Percentiles rank a stretch among this genome's conserved stretches.
These are phyloP conservation scores for Sphyrna mokarran DNA, from an alignment of 2,113 vertebrate species.

Conservation along the genomic window DNA sequence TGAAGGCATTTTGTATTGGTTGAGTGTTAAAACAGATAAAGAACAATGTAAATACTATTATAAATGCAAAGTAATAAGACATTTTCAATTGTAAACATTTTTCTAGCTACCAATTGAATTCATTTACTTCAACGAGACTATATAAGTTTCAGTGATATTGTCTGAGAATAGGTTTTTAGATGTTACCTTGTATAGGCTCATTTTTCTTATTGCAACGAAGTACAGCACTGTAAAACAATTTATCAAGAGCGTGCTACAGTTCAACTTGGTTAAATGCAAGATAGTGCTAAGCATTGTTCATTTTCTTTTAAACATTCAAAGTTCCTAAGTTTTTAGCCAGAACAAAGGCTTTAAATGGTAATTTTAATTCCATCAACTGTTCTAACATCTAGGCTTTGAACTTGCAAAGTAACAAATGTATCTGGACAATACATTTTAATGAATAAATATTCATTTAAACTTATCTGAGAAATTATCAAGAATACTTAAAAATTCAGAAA, in stretches of 20 bases:
- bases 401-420: neutral
- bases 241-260: neutral
- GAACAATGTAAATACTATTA: slow-evolving; percentile 2
- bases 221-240: neutral
- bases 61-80: neutral
- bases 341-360: neutral
- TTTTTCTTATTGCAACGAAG: neutral
- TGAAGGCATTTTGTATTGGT: neutral
- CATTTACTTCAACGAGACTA: neutral
- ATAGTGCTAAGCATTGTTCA: neutral
- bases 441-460: neutral
- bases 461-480: neutral
- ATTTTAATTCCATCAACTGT: neutral
- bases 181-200: neutral
- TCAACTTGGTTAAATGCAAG: neutral
- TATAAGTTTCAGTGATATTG: neutral
- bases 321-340: neutral
- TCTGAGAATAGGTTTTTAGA: neutral
- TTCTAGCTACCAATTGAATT: neutral
- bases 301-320: neutral
- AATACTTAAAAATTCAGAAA: neutral
- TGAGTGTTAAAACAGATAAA: neutral
- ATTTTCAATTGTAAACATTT: neutral
- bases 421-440: neutral
- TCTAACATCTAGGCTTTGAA: neutral